These are phyloP conservation scores for Masnerella sp. DNA, from an alignment of 2,888 invertebrate genomes.

Conservation along the genomic window DNA sequence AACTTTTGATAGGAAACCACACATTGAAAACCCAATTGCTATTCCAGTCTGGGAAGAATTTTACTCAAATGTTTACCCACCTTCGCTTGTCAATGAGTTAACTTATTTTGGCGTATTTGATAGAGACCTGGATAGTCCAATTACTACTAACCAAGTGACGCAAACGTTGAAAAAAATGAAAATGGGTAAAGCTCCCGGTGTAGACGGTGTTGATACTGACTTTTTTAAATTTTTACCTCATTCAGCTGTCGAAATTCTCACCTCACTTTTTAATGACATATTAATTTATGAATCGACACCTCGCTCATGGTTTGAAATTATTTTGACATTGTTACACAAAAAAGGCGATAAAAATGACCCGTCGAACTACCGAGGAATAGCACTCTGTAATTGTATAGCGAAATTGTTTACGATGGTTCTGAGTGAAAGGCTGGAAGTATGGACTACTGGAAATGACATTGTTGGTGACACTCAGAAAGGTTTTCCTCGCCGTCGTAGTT, in stretches of 20 bases:
- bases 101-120: neutral
- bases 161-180: constrained; percentile 3
- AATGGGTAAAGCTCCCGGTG: neutral
- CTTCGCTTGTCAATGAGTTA: neutral
- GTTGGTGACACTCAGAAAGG: neutral
- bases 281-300: neutral
- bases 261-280: constrained; percentile 1
- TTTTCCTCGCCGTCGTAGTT: neutral
- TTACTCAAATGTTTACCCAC: constrained; percentile 1
- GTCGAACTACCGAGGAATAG: neutral
- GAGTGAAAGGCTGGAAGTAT: neutral
- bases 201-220: neutral
- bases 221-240: neutral
- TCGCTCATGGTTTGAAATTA: neutral
- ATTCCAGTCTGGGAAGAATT: neutral
- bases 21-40: neutral
- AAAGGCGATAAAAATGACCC: neutral
- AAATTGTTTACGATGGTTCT: constrained; percentile 4
- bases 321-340: constrained; percentile 5
- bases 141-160: neutral
- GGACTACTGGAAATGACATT: neutral
- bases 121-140: neutral
- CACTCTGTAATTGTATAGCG: neutral
- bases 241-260: neutral
- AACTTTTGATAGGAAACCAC: neutral